A percentile compares a stretch with the other conserved stretches of the same genome.
phyloP scores from a whole-genome alignment of 2,113 vertebrate species.

The Cochlearius cochlearius region DNA sequence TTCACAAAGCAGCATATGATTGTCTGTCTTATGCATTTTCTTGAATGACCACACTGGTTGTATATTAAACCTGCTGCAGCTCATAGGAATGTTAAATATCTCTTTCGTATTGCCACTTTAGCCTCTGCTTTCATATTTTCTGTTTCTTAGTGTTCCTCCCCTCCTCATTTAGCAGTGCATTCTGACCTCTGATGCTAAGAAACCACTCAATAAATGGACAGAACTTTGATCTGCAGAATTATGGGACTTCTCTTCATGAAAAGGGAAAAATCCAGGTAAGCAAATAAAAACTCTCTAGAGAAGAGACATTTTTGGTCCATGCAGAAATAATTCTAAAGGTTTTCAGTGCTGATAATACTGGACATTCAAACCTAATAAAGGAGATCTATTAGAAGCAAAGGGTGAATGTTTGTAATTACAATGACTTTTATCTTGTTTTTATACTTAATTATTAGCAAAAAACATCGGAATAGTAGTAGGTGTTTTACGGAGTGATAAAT shows the following conservation, averaged over 20 bases:
- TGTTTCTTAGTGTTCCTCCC: not conserved
- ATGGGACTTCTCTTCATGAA: constrained; percentile 46
- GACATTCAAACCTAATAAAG: not conserved
- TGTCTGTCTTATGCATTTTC: not conserved
- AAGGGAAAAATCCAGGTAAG: constrained; percentile 43
- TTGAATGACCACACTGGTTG: not conserved
- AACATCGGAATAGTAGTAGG: not conserved
- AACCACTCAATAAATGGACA: constrained; percentile 31
- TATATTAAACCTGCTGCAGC: not conserved
- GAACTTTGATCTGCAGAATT: constrained; percentile 44
- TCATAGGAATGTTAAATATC: not conserved
- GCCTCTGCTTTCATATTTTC: constrained; percentile 41
- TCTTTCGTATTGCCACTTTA: not conserved
- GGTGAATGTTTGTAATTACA: not conserved
- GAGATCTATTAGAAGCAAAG: not conserved
- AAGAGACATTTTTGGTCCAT: not conserved
- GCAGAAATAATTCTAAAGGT: not conserved
- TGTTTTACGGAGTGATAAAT: not conserved
- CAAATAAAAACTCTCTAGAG: constrained; percentile 33
- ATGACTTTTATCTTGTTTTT: not conserved
- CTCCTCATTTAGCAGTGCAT: constrained; percentile 2
- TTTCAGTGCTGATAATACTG: not conserved
- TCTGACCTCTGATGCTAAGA: constrained; percentile 49
- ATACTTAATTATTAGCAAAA: not conserved
- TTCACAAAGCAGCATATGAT: not conserved